Base-by-base conservation (phyloP, 2,888 invertebrate genomes). In the Anaspis maculata region DNA sequence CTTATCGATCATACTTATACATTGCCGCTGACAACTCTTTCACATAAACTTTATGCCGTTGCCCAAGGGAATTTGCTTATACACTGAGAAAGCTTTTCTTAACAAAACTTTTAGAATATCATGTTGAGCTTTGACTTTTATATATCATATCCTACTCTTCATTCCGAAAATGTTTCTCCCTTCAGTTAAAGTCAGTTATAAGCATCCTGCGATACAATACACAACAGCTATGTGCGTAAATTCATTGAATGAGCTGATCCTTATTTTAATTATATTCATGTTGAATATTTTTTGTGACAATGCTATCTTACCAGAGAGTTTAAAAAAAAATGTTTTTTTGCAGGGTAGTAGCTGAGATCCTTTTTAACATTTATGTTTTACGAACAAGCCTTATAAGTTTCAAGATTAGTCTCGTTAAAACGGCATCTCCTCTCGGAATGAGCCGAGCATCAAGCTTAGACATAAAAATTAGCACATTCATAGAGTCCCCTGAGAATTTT, bases 21-120 rank as follows among this genome's bases (percentile, higher is more conserved):
- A 55, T 56, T 54, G 57, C 51, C 47, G 57, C 60, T 61, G 61
- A 60, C 60, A 61, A 61, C 61, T 61, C 60, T 61, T 61, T 61
- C 59, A 52, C 51, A 57, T 56, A 55, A 61, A 60, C 49, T 61
- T 56, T 56, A 54, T 56, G 54, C 54, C 53, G 48, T 52, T 45
- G 56, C 59, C 56, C 43, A 34, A 39, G 59, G 60, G 57, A 57
- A 56, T 58, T 59, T 53, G 48, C 54, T 56, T 57, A 56, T 48
- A 54, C n/a, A n/a, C 53, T 52, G 52, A 49, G 54, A 52, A 52
- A 56, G 57, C 56, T 59, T 57, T 51, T 54, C 55, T 58, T 56
- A 52, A 49, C 50, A 48, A 56, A 59, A 59, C 55, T 59, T 57
- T 55, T 49, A 39, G 56, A 55, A 56, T 54, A 60, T 60, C 54